These are phyloP conservation scores for Megaceryle maxima DNA, from an alignment of 2,113 vertebrate species.

Conservation along the genomic window DNA sequence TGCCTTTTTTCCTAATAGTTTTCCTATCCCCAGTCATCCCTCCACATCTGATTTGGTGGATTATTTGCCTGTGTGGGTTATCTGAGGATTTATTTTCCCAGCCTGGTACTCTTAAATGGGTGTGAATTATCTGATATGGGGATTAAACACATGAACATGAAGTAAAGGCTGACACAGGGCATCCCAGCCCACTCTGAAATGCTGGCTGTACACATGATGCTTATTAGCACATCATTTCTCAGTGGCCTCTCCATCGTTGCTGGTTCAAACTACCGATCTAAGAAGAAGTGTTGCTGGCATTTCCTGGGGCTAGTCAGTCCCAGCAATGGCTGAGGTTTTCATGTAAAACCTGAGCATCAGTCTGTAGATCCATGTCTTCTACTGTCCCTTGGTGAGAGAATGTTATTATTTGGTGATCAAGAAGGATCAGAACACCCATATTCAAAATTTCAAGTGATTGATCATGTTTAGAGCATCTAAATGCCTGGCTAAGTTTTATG, in stretches of 20 bases:
- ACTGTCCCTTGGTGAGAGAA: background rate
- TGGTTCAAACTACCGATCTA: conserved; percentile 12
- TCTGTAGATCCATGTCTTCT: background rate
- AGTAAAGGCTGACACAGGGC: conserved; percentile 5
- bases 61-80: conserved; percentile 14
- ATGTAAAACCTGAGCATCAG: background rate
- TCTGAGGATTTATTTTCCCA: conserved; percentile 59
- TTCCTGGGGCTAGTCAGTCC: background rate
- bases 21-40: background rate
- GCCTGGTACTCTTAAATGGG: conserved; percentile 38
- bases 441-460: background rate
- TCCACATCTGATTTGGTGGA: conserved; percentile 20
- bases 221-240: conserved; percentile 35
- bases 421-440: background rate
- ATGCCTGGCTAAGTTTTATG: background rate
- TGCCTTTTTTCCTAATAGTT: background rate
- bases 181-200: background rate
- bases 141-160: conserved; percentile 34
- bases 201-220: background rate
- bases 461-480: background rate
- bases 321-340: background rate
- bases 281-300: background rate
- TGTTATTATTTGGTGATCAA: background rate
- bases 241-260: background rate
- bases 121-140: conserved; percentile 59